Evolutionary conservation across 2,113 vertebrate genomes (phyloP).

Genomic region (Terrapene triunguis): DNA sequence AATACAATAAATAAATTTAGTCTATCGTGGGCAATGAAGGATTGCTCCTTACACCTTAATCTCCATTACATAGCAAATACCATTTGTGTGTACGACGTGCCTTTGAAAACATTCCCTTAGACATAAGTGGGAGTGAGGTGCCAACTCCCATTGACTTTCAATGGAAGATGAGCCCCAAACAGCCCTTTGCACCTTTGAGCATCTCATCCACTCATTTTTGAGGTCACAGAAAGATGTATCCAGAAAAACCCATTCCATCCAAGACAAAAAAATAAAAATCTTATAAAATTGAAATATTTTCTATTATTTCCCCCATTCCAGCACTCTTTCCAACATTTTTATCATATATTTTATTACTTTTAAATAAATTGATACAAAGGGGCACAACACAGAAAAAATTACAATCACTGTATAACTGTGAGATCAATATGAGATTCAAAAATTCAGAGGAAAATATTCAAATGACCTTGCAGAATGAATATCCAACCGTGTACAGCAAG

Average conservation of each 20-base stretch:
- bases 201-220: not conserved
- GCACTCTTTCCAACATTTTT: not conserved
- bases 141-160: not conserved
- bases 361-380: conserved; percentile 49
- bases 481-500: not conserved
- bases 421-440: conserved; percentile 30
- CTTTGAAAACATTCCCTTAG: no score
- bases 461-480: not conserved
- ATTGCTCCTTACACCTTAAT: not conserved
- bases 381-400: conserved; percentile 32
- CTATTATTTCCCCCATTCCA: not conserved
- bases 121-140: no score
- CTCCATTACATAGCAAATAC: not conserved
- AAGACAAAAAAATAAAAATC: conserved; percentile 2
- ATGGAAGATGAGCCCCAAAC: not conserved
- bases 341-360: not conserved
- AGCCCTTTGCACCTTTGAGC: not conserved
- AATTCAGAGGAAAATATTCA: conserved; percentile 3
- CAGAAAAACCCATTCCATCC: not conserved
- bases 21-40: not conserved
- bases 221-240: not conserved
- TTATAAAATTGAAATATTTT: not conserved
- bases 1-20: not conserved
- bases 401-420: conserved; percentile 42
- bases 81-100: not conserved